Evolutionary conservation across 2,113 vertebrate species (phyloP), one percentile per base, ranked within the genome.

Genomic region (Electrona antarctica): DNA sequence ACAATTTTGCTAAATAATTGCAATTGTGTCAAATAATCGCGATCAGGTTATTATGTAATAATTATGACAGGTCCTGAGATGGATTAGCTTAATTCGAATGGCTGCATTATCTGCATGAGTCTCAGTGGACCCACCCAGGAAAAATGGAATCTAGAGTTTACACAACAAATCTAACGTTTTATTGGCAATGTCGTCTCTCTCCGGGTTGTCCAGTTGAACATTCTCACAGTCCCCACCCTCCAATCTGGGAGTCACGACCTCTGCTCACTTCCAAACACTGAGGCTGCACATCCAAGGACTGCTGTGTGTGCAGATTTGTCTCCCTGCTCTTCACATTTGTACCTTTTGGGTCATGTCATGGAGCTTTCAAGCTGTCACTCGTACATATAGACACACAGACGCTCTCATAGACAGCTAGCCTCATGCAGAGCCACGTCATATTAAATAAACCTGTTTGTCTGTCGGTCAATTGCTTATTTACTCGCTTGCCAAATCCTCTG

Each of bases 81-180:
- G 71, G 69, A 62, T 79, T 83, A 81, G 76, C 64, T 79, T 21
- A 21, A 21, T 21, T 66, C 28, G 63, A 48, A 57, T 74, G 41
- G 50, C 47, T 63, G 49, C 54, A 67, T 78, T 78, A 41, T 41
- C 33, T 41, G 33, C 76, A 67, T 67, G 74, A 85, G 80, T 33
- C 72, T 65, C 64, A 67, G 73, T 67, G 69, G 72, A 77, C 29
- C 64, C 64, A 76, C 64, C 67, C 78, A 55, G 66, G 67, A 71
- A 76, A 70, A 77, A 48, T 41, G 0, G 81, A 93, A 91, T 93
- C 90, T 93, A 77, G 78, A 90, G 82, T 93, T 94, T 93, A 85
- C 92, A 87, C 79, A 90, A 82, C 1, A 71, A 81, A 88, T 92
- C 80, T 93, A 57, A 60, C 91, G 89, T 91, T 93, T 92, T 89